These are phyloP conservation scores for Cyprinella venusta DNA, from an alignment of 2,797 vertebrate species.

Conservation along the genomic window DNA sequence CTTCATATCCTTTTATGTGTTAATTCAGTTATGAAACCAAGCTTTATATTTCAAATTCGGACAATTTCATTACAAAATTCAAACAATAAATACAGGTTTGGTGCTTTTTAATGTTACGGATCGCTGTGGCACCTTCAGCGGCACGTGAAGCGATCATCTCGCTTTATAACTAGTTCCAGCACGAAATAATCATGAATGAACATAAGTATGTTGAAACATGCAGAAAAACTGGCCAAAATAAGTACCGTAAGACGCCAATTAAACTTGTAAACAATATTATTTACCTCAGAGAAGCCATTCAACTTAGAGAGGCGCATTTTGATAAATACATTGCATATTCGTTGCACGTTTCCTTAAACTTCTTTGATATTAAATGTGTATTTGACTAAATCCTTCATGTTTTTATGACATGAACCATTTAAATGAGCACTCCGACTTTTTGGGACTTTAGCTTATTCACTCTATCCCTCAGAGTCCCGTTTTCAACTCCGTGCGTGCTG, in stretches of 20 bases:
- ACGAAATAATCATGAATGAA: not conserved
- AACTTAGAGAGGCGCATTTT: not conserved
- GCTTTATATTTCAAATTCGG: not conserved
- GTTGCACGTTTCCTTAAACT: not conserved
- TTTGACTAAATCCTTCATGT: not conserved
- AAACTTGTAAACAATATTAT: too few relatives aligned
- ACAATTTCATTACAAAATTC: not conserved
- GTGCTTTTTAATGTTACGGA: not conserved
- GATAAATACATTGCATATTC: not conserved
- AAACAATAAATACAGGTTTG: not conserved
- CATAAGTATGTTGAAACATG: not conserved
- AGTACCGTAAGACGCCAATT: too few relatives aligned
- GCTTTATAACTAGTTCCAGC: not conserved
- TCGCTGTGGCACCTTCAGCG: too few relatives aligned
- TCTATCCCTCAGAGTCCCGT: too few relatives aligned
- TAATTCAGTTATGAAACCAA: not conserved
- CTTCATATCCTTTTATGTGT: too few relatives aligned
- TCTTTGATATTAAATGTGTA: not conserved
- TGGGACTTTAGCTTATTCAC: too few relatives aligned
- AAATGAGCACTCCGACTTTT: not conserved
- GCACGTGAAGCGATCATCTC: not conserved
- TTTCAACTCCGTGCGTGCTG: too few relatives aligned
- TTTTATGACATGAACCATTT: not conserved
- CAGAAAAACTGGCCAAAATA: too few relatives aligned
- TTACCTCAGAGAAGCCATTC: not conserved